Evolutionary conservation across 1,140 invertebrate genomes (phyloP), one percentile per base, ranked within the genome.

Genomic region (Pissodes strobi): DNA sequence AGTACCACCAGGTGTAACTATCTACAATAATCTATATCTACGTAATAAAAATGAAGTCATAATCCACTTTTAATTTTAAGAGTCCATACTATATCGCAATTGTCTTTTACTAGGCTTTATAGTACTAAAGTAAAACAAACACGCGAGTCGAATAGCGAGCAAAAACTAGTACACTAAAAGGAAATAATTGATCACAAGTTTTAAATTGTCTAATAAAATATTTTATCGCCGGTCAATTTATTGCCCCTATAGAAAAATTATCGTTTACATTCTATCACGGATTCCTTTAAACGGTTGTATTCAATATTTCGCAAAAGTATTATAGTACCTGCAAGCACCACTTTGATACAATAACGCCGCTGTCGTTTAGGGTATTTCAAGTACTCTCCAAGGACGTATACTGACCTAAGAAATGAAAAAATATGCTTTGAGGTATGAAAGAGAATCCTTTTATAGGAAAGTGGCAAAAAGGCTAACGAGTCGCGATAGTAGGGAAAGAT

Each of bases 291-390:
- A 8, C 45, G 45, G 12, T 8, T 13, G 17, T 18, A 41, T 18
- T 27, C 9, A 27, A 41, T 41, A 41, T 41, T 41, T 41, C 2
- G 13, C 38, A 41, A 6, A 13, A 41, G 38, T 41, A 12, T 12
- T 9, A 8, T 21, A 23, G 15, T 48, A 22, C 19, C n/a, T 8
- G 45, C 19, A 22, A n/a, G 45, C 15, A 52, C 15, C 27, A 52
- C 10, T 30, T 27, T 52, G 30, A 34, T 15, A 48, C 38, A 41
- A 41, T 23, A 10, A 10, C 18, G 15, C 45, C 45, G 45, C 21
- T 19, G 13, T 52, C 23, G 23, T 52, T 30, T 15, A 10, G 49
- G 49, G 49, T 52, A 52, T 52, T 52, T 52, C 49, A 52, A 52
- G 3, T 34, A 52, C 27, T 41, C 27, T 18, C 49, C 23, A 34